phyloP scores from a whole-genome alignment of 2,888 invertebrate species.

The Pyrgus malvae region DNA sequence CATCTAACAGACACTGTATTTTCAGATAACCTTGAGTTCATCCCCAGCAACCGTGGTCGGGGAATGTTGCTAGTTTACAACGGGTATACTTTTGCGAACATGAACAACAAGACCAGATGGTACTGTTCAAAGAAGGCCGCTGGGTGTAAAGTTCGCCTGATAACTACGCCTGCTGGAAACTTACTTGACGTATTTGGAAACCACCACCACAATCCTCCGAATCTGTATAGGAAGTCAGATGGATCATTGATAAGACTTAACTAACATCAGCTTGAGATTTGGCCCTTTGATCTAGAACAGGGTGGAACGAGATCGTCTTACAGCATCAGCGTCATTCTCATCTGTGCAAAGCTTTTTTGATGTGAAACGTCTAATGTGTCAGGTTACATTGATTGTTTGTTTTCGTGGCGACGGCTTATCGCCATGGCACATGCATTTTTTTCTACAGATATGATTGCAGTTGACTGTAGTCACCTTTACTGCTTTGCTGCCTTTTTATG shows the following conservation, averaged over 20 bases:
- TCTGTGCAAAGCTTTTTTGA: too few relatives aligned
- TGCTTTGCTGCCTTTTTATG: too few relatives aligned
- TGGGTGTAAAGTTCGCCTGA: constrained; percentile 46
- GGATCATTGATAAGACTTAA: constrained; percentile 29
- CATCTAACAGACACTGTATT: neutral
- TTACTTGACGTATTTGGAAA: constrained; percentile 33
- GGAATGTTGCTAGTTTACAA: constrained; percentile 29
- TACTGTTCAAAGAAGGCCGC: constrained; percentile 48
- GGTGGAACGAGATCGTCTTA: too few relatives aligned
- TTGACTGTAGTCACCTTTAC: too few relatives aligned
- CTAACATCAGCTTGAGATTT: neutral
- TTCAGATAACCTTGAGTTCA: constrained; percentile 28
- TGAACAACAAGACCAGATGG: constrained; percentile 47
- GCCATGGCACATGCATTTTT: too few relatives aligned
- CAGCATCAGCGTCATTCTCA: too few relatives aligned
- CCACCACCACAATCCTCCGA: constrained; percentile 42
- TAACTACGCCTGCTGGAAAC: constrained; percentile 34
- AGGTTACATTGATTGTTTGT: too few relatives aligned
- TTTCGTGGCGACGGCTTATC: too few relatives aligned
- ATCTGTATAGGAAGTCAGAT: constrained; percentile 30
- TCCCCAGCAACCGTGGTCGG: constrained; percentile 28
- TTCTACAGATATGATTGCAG: too few relatives aligned
- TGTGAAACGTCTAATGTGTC: too few relatives aligned
- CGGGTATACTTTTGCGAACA: constrained; percentile 32
- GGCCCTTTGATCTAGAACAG: too few relatives aligned